Evolutionary conservation across 2,888 invertebrate genomes (phyloP).

Genomic region (Amorpha juglandis): DNA sequence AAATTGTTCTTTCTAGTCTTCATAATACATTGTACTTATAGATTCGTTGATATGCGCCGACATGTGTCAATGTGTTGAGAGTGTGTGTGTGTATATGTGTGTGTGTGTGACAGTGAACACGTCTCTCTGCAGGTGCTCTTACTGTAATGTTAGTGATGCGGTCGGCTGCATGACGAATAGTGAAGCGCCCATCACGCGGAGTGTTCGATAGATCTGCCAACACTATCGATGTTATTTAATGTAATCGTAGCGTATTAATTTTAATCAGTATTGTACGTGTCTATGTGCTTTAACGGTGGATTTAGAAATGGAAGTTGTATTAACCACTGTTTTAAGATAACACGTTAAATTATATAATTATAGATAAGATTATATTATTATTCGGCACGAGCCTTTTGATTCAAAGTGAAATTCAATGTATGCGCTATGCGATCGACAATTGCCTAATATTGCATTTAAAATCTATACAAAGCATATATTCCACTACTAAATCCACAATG

Average conservation of each 20-base stretch:
- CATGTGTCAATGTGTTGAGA: not conserved
- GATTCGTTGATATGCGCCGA: conserved; percentile 15
- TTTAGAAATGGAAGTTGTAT: conserved; percentile 31
- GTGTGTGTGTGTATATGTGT: too few relatives aligned
- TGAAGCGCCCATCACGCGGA: conserved; percentile 44
- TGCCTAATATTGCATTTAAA: conserved; percentile 21
- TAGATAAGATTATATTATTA: conserved; percentile 22
- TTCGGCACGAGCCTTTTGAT: conserved; percentile 16
- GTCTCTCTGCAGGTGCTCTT: conserved; percentile 27
- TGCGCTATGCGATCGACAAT: conserved; percentile 13
- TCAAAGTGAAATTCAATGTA: conserved; percentile 5
- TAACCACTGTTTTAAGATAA: conserved; percentile 11
- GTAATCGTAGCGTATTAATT: conserved; percentile 42
- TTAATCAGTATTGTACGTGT: conserved; percentile 55
- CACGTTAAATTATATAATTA: conserved; percentile 17
- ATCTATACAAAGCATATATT: not conserved
- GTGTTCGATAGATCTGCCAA: conserved; percentile 57
- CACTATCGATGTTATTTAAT: conserved; percentile 42
- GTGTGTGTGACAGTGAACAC: conserved; percentile 3
- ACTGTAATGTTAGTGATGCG: conserved; percentile 43
- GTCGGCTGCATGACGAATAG: conserved; percentile 21
- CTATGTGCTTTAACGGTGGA: conserved; percentile 37
- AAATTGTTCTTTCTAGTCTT: conserved; percentile 30
- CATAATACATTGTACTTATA: conserved; percentile 31
- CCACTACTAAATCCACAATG: conserved; percentile 15